Conservation (phyloP, 2,888 invertebrate species). For the Hyles lineata region DNA sequence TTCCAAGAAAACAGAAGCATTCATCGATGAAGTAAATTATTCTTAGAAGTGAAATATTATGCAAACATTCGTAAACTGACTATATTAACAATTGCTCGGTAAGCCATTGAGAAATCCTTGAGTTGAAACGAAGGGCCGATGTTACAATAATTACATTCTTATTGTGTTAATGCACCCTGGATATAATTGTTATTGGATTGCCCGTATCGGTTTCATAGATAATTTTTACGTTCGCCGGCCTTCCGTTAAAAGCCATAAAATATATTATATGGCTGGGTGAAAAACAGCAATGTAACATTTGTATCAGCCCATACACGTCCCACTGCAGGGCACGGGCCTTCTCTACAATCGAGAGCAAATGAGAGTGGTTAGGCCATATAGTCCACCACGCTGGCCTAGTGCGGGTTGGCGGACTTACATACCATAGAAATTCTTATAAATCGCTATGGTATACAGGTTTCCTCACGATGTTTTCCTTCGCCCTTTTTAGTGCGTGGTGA, state of each 20-base stretch:
- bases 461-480: no score
- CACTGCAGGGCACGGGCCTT: no score
- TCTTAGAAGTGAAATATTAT: conserved; percentile 19
- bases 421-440: no score
- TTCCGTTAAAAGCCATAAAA: not conserved
- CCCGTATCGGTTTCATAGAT: not conserved
- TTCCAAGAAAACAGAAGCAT: conserved; percentile 9
- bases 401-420: no score
- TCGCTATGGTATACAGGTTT: no score
- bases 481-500: no score
- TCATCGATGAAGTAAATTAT: conserved; percentile 2
- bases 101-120: conserved; percentile 44
- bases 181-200: conserved; percentile 29
- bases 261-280: not conserved
- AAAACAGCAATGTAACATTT: not conserved
- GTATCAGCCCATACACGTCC: no score
- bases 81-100: not conserved
- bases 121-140: conserved; percentile 43
- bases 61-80: conserved; percentile 8
- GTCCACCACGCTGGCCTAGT: no score
- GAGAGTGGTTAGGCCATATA: no score
- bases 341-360: no score
- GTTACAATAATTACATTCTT: conserved; percentile 41
- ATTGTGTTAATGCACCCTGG: conserved; percentile 41
- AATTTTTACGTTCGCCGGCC: not conserved